A percentile compares a stretch with the other conserved stretches of the same genome.
These are phyloP conservation scores for Molossus alvarezi DNA, from an alignment of 2,797 vertebrate species.

Conservation along the genomic window DNA sequence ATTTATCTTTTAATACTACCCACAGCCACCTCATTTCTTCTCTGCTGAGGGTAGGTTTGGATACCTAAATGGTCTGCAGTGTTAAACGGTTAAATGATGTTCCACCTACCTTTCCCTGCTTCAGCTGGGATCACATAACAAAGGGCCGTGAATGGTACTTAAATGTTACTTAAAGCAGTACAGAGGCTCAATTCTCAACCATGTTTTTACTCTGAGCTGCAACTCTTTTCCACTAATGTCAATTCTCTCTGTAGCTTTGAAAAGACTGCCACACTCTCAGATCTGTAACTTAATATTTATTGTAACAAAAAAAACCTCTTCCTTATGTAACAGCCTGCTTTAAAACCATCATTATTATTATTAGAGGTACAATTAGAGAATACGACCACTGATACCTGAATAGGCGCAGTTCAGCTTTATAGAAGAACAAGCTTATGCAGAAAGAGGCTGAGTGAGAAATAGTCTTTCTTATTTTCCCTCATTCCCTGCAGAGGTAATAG, in stretches of 20 bases:
- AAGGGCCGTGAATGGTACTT: neutral
- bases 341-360: slow-evolving; percentile 19
- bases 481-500: slow-evolving; percentile 18
- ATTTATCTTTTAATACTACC: neutral
- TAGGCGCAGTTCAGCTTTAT: neutral
- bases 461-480: neutral
- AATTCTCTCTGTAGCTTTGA: slow-evolving; percentile 49
- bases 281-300: slow-evolving; percentile 21
- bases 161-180: neutral
- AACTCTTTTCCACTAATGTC: neutral
- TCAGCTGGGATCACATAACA: neutral
- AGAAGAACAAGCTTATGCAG: slow-evolving; percentile 13
- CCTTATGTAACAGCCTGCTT: neutral
- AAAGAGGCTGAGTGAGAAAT: neutral
- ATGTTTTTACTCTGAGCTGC: neutral
- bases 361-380: neutral
- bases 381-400: neutral
- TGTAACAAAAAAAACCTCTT: neutral
- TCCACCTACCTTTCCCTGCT: neutral
- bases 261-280: slow-evolving; percentile 34
- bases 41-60: neutral
- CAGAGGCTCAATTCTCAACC: neutral
- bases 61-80: neutral
- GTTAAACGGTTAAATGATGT: neutral
- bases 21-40: neutral